A percentile compares a stretch with the other conserved stretches of the same genome.
These are phyloP conservation scores for Pagrus major DNA, from an alignment of 2,113 vertebrate genomes.

Conservation along the genomic window DNA sequence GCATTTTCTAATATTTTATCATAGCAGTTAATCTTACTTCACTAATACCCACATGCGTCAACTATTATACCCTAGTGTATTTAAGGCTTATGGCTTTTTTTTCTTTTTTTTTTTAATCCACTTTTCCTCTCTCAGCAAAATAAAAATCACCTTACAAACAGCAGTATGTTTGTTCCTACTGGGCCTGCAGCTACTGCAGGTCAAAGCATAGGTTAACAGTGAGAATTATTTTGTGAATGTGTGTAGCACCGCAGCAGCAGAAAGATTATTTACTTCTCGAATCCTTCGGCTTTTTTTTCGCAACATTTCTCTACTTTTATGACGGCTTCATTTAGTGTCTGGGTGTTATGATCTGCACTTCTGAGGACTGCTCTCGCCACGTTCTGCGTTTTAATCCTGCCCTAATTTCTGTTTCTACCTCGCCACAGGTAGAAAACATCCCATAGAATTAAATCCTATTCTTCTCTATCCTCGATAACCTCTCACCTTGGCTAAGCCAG, in stretches of 20 bases:
- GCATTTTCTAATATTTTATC: conserved; percentile 65
- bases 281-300: background rate
- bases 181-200: background rate
- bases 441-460: conserved; percentile 65
- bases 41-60: conserved; percentile 56
- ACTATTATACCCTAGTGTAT: conserved; percentile 41
- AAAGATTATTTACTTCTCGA: background rate
- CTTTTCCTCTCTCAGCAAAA: background rate
- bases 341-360: conserved; percentile 13
- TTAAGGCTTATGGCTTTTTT: conserved; percentile 44
- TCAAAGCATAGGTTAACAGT: background rate
- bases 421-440: conserved; percentile 49
- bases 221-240: background rate
- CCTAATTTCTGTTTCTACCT: conserved; percentile 52
- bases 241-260: background rate
- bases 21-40: conserved; percentile 63
- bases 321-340: background rate
- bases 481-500: conserved; percentile 68
- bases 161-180: background rate
- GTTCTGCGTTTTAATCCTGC: conserved; percentile 45
- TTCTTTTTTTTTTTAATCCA: background rate
- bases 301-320: background rate
- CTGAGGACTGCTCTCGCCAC: conserved; percentile 11
- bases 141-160: conserved; percentile 20
- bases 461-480: conserved; percentile 68